Evolutionary conservation across 2,888 invertebrate genomes (phyloP).

Genomic region (Alviniconcha strummeri): DNA sequence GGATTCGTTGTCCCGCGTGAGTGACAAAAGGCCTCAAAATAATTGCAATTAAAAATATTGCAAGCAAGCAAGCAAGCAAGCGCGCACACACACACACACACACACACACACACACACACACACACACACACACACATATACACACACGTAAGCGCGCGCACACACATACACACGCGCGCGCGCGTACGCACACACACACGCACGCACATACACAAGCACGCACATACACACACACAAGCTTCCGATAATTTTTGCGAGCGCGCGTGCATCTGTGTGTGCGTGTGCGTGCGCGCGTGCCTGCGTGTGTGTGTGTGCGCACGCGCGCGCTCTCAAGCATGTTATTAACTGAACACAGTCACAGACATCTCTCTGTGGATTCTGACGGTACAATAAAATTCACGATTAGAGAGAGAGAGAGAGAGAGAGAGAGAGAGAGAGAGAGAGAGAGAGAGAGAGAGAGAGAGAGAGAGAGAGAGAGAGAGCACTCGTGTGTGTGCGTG

Average conservation of each 20-base stretch:
- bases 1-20: too few species aligned
- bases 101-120: too few species aligned
- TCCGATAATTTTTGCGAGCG: background rate
- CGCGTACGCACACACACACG: too few species aligned
- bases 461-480: background rate
- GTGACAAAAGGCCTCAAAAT: too few species aligned
- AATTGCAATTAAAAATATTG: too few species aligned
- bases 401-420: background rate
- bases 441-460: background rate
- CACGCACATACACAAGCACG: too few species aligned
- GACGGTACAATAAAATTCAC: background rate
- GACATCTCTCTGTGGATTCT: background rate
- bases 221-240: background rate
- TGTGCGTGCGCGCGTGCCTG: constrained; percentile 5
- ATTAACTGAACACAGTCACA: background rate
- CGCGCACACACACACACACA: too few species aligned
- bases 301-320: background rate
- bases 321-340: background rate
- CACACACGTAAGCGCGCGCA: background rate
- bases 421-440: background rate
- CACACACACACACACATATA: too few species aligned
- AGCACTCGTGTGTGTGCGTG: background rate
- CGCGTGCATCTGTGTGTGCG: background rate
- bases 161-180: too few species aligned
- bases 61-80: too few species aligned